Conservation (phyloP, 2,113 vertebrate genomes). For the Charina bottae region DNA sequence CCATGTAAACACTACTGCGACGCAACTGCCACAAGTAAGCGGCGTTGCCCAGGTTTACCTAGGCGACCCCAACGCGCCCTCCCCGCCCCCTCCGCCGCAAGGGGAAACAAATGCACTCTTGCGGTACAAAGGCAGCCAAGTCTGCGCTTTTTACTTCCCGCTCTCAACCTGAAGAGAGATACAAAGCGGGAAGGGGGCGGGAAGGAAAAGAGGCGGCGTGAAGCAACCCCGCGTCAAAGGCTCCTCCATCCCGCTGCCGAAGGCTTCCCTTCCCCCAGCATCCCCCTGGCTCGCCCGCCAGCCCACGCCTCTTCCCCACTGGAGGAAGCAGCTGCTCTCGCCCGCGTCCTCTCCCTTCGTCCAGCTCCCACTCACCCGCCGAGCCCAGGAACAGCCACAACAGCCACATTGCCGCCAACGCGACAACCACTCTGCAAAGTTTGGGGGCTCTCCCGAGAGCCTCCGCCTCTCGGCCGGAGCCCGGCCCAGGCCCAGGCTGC, state of each 20-base stretch:
- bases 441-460: slow-evolving; percentile 54
- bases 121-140: not conserved
- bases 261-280: not conserved
- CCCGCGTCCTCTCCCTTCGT: not conserved
- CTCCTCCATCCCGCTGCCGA: not conserved
- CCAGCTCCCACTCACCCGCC: slow-evolving; percentile 75
- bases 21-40: not conserved
- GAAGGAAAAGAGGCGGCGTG: not conserved
- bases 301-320: not conserved
- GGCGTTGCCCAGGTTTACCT: not conserved
- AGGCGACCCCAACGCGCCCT: not conserved
- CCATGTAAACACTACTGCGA: not conserved
- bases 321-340: slow-evolving; percentile 8
- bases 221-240: not conserved
- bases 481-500: slow-evolving; percentile 20
- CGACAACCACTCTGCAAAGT: slow-evolving; percentile 55
- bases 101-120: not conserved
- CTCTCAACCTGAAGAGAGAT: not conserved
- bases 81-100: not conserved
- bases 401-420: slow-evolving; percentile 80
- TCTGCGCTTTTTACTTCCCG: not conserved
- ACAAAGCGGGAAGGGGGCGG: not conserved
- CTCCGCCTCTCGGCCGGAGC: not conserved
- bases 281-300: not conserved
- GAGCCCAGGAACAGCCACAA: slow-evolving; percentile 83